Conservation (phyloP, 2,888 invertebrate species). For the Monochamus alternatus region DNA sequence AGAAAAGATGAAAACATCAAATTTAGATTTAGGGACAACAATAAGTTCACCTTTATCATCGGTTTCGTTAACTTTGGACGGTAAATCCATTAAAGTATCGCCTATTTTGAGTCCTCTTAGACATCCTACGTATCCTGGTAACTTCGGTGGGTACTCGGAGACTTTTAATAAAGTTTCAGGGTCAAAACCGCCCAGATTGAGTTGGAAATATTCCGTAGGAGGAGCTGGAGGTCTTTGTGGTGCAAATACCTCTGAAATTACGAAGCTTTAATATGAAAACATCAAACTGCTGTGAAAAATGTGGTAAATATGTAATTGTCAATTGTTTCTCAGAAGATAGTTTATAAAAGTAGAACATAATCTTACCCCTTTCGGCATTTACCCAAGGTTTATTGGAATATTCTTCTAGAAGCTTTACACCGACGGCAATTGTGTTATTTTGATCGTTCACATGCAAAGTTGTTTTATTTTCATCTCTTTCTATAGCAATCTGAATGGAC, state of each 20-base stretch:
- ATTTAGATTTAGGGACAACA: slow-evolving; percentile 6
- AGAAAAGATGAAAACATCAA: not conserved
- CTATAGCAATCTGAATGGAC: slow-evolving; percentile 91
- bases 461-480: slow-evolving; percentile 81
- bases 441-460: slow-evolving; percentile 87
- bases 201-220: slow-evolving; percentile 91
- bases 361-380: slow-evolving; percentile 84
- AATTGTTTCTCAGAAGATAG: not conserved
- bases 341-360: not conserved
- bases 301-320: no score
- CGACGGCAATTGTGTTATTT: slow-evolving; percentile 80
- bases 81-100: slow-evolving; percentile 84
- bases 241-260: slow-evolving; percentile 84
- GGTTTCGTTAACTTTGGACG: slow-evolving; percentile 80
- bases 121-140: slow-evolving; percentile 89
- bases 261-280: slow-evolving; percentile 3
- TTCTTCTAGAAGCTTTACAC: slow-evolving; percentile 80
- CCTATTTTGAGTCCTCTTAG: slow-evolving; percentile 91
- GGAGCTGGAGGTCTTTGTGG: slow-evolving; percentile 92
- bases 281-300: not conserved
- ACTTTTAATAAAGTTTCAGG: slow-evolving; percentile 79
- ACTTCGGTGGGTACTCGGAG: slow-evolving; percentile 71
- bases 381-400: slow-evolving; percentile 91
- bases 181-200: slow-evolving; percentile 90
- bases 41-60: slow-evolving; percentile 76